Percentiles rank a stretch among this genome's conserved stretches.
Conservation (phyloP, 2,888 invertebrate genomes). For the Drosophila quinaria region DNA sequence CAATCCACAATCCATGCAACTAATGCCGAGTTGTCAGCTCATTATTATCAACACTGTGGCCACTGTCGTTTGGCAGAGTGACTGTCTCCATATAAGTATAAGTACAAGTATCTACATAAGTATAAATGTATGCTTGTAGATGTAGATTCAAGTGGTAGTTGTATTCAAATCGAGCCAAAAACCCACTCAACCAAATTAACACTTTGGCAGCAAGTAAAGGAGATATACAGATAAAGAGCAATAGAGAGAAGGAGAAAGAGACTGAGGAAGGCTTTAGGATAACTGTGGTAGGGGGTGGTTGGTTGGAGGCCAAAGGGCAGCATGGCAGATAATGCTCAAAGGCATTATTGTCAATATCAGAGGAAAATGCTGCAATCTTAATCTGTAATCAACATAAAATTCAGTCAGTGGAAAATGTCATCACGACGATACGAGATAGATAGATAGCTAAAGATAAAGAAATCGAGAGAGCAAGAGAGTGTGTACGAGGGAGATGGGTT, state of each 20-base stretch:
- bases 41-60: slow-evolving; percentile 77
- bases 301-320: slow-evolving; percentile 58
- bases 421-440: slow-evolving; percentile 61
- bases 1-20: slow-evolving; percentile 67
- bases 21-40: slow-evolving; percentile 79
- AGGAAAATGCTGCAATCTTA: slow-evolving; percentile 81
- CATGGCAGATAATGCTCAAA: slow-evolving; percentile 67
- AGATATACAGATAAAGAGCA: slow-evolving; percentile 16
- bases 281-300: slow-evolving; percentile 5
- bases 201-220: slow-evolving; percentile 57
- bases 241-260: slow-evolving; percentile 12
- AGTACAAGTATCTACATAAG: slow-evolving; percentile 24
- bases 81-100: slow-evolving; percentile 14
- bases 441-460: slow-evolving; percentile 39
- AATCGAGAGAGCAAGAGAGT: slow-evolving; percentile 20
- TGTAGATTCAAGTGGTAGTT: slow-evolving; percentile 27
- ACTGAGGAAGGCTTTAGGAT: slow-evolving; percentile 11
- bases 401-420: slow-evolving; percentile 81
- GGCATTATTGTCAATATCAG: slow-evolving; percentile 78
- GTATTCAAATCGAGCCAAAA: slow-evolving; percentile 78
- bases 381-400: slow-evolving; percentile 82
- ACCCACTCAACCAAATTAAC: slow-evolving; percentile 81
- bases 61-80: slow-evolving; percentile 48
- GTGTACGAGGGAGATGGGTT: neutral
- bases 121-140: slow-evolving; percentile 14